Percentiles rank a stretch among this genome's conserved stretches.
Evolutionary conservation across 2,888 invertebrate genomes (phyloP).

Genomic region (Xiphydria camelus): DNA sequence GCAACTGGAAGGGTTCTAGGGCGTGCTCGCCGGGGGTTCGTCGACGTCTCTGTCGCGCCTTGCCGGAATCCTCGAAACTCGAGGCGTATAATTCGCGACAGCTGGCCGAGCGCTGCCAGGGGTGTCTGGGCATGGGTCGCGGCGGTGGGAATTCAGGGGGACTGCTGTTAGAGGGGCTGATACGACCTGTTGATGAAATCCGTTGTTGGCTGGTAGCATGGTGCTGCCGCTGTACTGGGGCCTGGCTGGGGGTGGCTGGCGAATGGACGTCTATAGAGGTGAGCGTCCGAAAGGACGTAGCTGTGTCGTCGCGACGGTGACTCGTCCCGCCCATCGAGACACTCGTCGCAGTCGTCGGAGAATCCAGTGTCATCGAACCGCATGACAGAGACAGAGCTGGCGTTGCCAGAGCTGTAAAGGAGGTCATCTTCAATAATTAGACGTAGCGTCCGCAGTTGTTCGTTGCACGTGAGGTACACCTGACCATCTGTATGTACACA

Average conservation of each 20-base stretch:
- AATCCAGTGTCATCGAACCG: conserved; percentile 75
- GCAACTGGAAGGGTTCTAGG: conserved; percentile 46
- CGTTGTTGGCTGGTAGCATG: conserved; percentile 44
- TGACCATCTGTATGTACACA: no score
- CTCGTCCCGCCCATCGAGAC: conserved; percentile 63
- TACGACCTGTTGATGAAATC: conserved; percentile 58
- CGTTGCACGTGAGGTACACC: no score
- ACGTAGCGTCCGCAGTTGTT: no score
- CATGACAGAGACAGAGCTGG: conserved; percentile 63
- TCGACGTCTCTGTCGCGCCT: conserved; percentile 61
- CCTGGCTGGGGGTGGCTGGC: conserved; percentile 62
- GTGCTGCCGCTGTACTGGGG: conserved; percentile 41
- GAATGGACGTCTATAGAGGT: conserved; percentile 63
- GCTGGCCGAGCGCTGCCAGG: conserved; percentile 80
- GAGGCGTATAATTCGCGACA: conserved; percentile 81
- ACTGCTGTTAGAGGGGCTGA: conserved; percentile 59
- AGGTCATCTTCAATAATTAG: no score
- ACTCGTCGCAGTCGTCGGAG: conserved; percentile 76
- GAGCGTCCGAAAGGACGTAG: conserved; percentile 65
- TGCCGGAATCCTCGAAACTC: conserved; percentile 72
- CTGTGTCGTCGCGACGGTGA: conserved; percentile 66
- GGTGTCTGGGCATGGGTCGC: conserved; percentile 58
- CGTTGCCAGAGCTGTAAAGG: conserved; percentile 52
- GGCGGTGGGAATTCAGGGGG: conserved; percentile 56
- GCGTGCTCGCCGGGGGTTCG: conserved; percentile 20